These are phyloP conservation scores for Micrasema longulum DNA, from an alignment of 1,140 invertebrate species.

Conservation along the genomic window DNA sequence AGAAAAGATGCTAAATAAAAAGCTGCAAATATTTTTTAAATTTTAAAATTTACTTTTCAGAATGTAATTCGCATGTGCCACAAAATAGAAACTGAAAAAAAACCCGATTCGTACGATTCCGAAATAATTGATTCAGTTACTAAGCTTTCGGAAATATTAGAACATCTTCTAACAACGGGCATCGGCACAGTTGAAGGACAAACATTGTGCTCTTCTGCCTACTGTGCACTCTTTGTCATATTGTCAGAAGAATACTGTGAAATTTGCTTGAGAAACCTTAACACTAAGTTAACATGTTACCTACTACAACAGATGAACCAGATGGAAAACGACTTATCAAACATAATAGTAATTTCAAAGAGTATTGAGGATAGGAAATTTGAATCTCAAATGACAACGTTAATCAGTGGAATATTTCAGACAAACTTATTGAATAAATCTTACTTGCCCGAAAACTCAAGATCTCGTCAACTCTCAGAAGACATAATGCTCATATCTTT, in stretches of 20 bases:
- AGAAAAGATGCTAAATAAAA: too few relatives aligned
- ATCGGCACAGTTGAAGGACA: constrained; percentile 28
- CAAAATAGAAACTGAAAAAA: constrained; percentile 9
- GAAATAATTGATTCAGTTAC: constrained; percentile 3
- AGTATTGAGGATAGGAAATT: constrained; percentile 3
- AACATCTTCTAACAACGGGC: constrained; percentile 15
- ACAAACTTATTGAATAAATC: constrained; percentile 59
- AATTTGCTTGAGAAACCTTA: constrained; percentile 53
- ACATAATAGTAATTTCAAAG: neutral
- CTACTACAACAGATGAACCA: neutral
- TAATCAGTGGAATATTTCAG: constrained; percentile 65
- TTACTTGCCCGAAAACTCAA: constrained; percentile 36
- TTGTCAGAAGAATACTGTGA: constrained; percentile 24
- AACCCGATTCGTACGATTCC: neutral
- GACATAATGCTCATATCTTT: constrained; percentile 56
- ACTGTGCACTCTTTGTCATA: constrained; percentile 33
- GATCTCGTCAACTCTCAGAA: constrained; percentile 29
- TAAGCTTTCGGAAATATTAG: constrained; percentile 33
- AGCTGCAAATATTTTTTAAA: too few relatives aligned
- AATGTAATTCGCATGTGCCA: constrained; percentile 32
- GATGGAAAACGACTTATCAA: constrained; percentile 23
- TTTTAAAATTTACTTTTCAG: too few relatives aligned
- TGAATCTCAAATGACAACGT: constrained; percentile 44
- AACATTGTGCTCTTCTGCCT: constrained; percentile 31
- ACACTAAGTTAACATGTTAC: constrained; percentile 49